phyloP scores from a whole-genome alignment of 2,113 vertebrate genomes.

The Smithornis capensis region DNA sequence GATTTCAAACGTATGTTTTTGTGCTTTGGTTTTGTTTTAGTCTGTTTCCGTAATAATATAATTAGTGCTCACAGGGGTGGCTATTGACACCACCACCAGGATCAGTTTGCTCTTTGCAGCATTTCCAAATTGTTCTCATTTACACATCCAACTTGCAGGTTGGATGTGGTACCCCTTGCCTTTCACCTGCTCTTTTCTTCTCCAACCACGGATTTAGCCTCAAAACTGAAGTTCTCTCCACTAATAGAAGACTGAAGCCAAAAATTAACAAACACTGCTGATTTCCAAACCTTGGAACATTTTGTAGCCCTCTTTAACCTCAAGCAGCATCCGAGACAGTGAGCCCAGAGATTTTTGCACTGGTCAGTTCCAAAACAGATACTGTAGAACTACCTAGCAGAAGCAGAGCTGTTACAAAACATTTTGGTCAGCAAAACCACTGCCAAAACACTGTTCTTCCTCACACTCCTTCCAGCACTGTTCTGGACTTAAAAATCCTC shows the following conservation, averaged over 20 bases:
- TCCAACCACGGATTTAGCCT: neutral
- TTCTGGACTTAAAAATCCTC: neutral
- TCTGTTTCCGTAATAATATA: conserved; percentile 77
- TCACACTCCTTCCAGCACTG: neutral
- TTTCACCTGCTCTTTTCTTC: neutral
- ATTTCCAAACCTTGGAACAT: neutral
- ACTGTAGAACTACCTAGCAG: neutral
- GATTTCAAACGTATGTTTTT: conserved; percentile 68
- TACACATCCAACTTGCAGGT: conserved; percentile 34
- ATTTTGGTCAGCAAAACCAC: neutral
- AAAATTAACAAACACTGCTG: neutral
- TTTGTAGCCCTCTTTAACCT: neutral
- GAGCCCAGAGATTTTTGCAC: neutral
- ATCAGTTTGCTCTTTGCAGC: conserved; percentile 63
- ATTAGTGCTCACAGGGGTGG: conserved; percentile 75
- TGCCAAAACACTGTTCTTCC: neutral
- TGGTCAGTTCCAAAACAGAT: neutral
- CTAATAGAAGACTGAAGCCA: neutral
- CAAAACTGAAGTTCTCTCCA: neutral
- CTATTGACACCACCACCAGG: conserved; percentile 68
- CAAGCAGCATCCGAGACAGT: fast-evolving
- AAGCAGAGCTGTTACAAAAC: neutral
- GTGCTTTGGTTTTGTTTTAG: conserved; percentile 68
- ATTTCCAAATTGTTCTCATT: conserved; percentile 25
- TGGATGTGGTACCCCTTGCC: neutral